These are phyloP conservation scores for Conistra vaccinii DNA, from an alignment of 2,888 invertebrate genomes.

Conservation along the genomic window DNA sequence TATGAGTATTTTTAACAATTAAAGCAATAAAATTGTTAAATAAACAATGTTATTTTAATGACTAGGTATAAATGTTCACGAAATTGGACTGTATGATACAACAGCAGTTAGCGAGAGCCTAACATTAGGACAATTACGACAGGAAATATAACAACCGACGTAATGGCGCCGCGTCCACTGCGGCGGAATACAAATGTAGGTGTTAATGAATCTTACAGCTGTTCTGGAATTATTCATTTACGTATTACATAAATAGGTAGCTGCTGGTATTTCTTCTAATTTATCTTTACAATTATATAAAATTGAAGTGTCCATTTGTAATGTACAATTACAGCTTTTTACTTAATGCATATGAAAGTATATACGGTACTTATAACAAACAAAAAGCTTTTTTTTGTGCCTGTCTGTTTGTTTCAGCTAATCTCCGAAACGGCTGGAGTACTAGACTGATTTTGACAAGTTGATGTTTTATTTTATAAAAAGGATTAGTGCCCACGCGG, in stretches of 20 bases:
- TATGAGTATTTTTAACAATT: background rate
- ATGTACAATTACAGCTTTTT: no score
- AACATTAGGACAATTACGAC: slow-evolving; percentile 23
- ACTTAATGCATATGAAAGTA: no score
- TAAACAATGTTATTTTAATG: background rate
- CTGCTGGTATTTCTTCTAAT: background rate
- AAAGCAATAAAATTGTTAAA: background rate
- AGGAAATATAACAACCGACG: slow-evolving; percentile 10
- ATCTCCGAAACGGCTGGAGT: no score
- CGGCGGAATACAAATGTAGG: slow-evolving; percentile 6
- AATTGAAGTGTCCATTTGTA: no score
- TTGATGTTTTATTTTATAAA: no score
- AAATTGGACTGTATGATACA: background rate
- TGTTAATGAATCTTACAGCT: background rate
- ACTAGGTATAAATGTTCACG: background rate
- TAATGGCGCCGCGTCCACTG: slow-evolving; percentile 11
- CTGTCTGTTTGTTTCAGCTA: no score
- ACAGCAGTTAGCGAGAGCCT: background rate
- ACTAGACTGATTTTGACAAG: no score
- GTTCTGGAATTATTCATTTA: slow-evolving; percentile 15
- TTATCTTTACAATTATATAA: no score
- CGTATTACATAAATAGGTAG: background rate
- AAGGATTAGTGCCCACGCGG: no score
- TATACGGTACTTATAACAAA: no score
- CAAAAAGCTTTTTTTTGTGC: no score